Evolutionary conservation across 1,140 invertebrate genomes (phyloP).

Genomic region (Euglossa dilemma): DNA sequence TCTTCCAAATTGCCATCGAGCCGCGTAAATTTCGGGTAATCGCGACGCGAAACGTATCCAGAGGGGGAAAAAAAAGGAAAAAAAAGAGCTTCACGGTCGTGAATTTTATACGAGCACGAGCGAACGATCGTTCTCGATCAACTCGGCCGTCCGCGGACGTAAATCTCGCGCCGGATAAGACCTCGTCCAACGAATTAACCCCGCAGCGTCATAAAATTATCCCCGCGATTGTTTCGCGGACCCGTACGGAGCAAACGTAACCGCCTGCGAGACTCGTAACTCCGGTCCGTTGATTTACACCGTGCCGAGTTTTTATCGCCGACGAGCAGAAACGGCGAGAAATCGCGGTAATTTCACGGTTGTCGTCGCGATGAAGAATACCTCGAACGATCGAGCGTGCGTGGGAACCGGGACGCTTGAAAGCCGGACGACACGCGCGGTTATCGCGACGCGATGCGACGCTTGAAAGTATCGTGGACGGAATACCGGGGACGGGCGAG

Average conservation of each 20-base stretch:
- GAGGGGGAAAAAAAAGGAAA: neutral
- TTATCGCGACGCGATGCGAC: slow-evolving; percentile 15
- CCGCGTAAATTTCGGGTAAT: slow-evolving; percentile 34
- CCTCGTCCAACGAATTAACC: neutral
- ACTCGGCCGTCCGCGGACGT: neutral
- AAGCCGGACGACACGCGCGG: slow-evolving; percentile 2
- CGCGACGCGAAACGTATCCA: neutral
- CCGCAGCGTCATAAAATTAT: neutral
- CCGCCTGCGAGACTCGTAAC: neutral
- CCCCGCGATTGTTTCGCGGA: neutral
- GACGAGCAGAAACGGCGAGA: neutral
- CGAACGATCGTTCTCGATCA: too few species aligned
- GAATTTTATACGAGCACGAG: neutral
- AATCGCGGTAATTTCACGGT: neutral
- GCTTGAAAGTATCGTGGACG: slow-evolving; percentile 24
- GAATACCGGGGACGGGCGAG: slow-evolving; percentile 7
- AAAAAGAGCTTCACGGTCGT: neutral
- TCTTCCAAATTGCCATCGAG: neutral
- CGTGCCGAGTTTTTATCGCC: neutral
- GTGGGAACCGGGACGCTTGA: slow-evolving; percentile 8
- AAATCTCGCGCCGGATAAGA: neutral
- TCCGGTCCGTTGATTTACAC: neutral
- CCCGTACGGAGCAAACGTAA: neutral
- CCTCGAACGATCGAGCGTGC: slow-evolving; percentile 6
- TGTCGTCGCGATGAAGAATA: neutral